Evolutionary conservation across 2,888 invertebrate genomes (phyloP), one percentile per base, ranked within the genome.

Genomic region (Vesta saturnalis): DNA sequence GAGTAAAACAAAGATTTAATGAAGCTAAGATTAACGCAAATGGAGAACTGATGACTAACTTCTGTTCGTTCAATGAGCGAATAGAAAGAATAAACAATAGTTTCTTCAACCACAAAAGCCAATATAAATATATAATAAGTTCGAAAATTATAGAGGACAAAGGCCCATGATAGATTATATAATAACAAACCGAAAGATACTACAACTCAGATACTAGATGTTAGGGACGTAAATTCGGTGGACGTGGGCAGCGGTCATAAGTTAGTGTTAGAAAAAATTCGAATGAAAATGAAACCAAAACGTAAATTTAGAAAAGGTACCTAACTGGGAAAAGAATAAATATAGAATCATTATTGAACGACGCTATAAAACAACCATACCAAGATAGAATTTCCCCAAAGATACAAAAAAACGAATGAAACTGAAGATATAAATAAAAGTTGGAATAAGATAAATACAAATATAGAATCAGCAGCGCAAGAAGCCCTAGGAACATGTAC

Each of bases 1-100:
- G 22, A 23, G 22, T 55, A 55, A 22, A 55, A 55, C 23, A 55
- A 23, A 21, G 55, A 21, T 55, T 23, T 12, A 55, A 55, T 15
- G 21, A 55, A 22, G 30, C 3, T 14, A 23, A 23, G 23, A 23
- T 23, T 23, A 23, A 23, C 23, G 23, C 23, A 23, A 23, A 23
- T 8, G 23, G 8, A 23, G 23, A 23, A 23, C 23, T 23, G 3
- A 23, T 23, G 23, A 23, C 23, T 23, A 23, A 23, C 8, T 23
- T 23, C 23, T 23, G 23, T 8, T 23, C 23, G 8, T 8, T 23
- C 23, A 23, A 23, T 8, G 23, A 23, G 8, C 23, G 3, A 23
- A 23, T n/a, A n/a, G n/a, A 5, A 23, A 23, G 23, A 23, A 23
- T 23, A 23, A 23, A 23, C 23, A 43, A 43, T n/a, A 43, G n/a